These are phyloP conservation scores for Ceratoteleas bidentatus DNA, from an alignment of 1,140 invertebrate species.

Conservation along the genomic window DNA sequence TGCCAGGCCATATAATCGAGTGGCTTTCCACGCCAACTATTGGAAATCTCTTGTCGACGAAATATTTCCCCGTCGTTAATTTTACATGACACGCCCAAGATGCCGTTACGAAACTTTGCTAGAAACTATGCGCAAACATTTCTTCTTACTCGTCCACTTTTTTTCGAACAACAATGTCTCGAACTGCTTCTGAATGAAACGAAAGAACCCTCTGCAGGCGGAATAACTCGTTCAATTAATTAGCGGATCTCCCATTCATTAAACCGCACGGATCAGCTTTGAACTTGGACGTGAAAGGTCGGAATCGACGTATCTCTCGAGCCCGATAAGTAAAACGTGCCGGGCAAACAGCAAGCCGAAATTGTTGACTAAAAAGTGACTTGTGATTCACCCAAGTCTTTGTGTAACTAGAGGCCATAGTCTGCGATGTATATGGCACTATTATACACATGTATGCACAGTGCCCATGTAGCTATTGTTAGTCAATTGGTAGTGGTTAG, in stretches of 20 bases:
- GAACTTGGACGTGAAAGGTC: not conserved
- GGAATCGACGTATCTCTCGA: constrained; percentile 6
- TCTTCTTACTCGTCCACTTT: not conserved
- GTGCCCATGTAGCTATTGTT: constrained; percentile 70
- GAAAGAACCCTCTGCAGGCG: not conserved
- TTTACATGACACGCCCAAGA: constrained; percentile 9
- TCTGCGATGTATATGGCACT: constrained; percentile 52
- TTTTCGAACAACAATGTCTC: not conserved
- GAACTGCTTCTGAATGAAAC: not conserved
- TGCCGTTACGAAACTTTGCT: constrained; percentile 1
- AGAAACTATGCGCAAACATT: constrained; percentile 1
- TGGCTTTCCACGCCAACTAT: constrained; percentile 23
- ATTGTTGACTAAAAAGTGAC: constrained; percentile 45
- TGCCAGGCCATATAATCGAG: constrained; percentile 30
- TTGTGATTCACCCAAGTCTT: constrained; percentile 33
- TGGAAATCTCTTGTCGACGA: constrained; percentile 8
- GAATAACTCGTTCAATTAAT: constrained; percentile 30
- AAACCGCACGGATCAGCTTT: not conserved
- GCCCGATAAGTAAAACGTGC: constrained; percentile 7
- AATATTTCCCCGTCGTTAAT: constrained; percentile 23
- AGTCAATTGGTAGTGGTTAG: constrained; percentile 76
- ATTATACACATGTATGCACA: constrained; percentile 66
- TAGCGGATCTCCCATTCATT: constrained; percentile 21
- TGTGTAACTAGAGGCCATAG: constrained; percentile 60
- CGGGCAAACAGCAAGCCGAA: not conserved